Evolutionary conservation across 2,888 invertebrate genomes (phyloP), one percentile per base, ranked within the genome.

Genomic region (Patella caerulea): DNA sequence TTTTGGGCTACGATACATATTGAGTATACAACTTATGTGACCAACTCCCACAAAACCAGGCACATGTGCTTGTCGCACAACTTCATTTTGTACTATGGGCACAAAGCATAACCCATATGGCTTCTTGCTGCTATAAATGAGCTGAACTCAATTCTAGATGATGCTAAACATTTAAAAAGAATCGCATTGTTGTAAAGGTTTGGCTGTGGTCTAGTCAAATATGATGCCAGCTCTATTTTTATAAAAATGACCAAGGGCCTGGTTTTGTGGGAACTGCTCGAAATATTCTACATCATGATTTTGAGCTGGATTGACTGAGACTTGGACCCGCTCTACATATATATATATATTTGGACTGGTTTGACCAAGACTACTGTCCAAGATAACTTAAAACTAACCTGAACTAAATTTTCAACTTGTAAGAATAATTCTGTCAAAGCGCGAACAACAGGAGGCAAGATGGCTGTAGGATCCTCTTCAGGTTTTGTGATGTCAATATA

Each of bases 341-440:
- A n/a, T 73, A n/a, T n/a, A 17, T 73, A 17, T 72, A 12, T 72
- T 17, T 45, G 29, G 17, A n/a, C 45, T 12, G 15, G 17, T 7
- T 56, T 12, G 52, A 29, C 12, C 17, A 3, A 54, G 56, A 29
- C n/a, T 54, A 19, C 29, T 2, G 71, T n/a, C 29, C 15, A 7
- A 56, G 53, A 52, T 54, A 17, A 52, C 7, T 15, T 4, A 55
- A 1, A 53, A 83, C 84, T 82, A 74, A 88, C 88, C 81, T 82
- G 55, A 17, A 86, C 90, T n/a, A 90, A 82, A 76, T 88, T 87
- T 82, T 91, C 91, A 55, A 89, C 89, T 71, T 87, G 86, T 29
- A 90, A 84, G 82, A 91, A 91, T 54, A 91, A 85, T 78, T 91
- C 90, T 19, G 91, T 90, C 45, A 91, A 86, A 19, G 90, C 90